Base-by-base conservation (phyloP, 2,888 invertebrate genomes). In the Merodon equestris region DNA sequence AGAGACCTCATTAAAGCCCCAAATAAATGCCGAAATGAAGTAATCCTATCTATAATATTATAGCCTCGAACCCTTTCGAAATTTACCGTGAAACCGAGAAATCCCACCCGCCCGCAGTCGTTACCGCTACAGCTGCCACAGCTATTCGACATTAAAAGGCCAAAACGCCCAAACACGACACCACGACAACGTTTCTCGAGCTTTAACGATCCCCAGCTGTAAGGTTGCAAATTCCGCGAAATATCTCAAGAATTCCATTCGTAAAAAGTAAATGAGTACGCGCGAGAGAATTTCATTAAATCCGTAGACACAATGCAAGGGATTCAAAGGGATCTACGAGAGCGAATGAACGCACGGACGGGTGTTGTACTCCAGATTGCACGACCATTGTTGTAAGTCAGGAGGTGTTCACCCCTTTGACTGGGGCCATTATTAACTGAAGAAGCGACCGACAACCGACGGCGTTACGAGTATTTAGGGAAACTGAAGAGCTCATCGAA, bases 161-260 rank as follows among this genome's bases (percentile, higher is more conserved):
- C 54, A 54, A 34, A 48, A 60, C 42, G 48, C 58, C 38, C 47
- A 27, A 27, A 27, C 7, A n/a, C 48, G 34, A 17, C 50, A 57
- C 34, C 75, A 42, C 66, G 44, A 44, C 40, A 45, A 75, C 53
- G 70, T 19, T 67, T 61, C 60, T 79, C 77, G 68, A 68, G 63
- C 67, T 68, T 79, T 74, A 74, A 79, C 60, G 74, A 74, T 64
- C 58, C 77, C 77, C 77, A 79, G 79, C 79, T 79, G 79, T 70
- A 70, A 79, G 79, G 79, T 79, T 79, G 79, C 74, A 74, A 74
- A 79, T 79, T 79, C 79, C 79, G 79, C 79, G 79, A 79, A 79
- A 74, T 64, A 64, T 74, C 79, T 79, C 42, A 64, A 74, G 70
- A 74, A 79, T 79, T 79, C 64, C 79, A 70, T 79, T 79, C 70